phyloP scores from a whole-genome alignment of 1,140 invertebrate species.

The Drosophila auraria region DNA sequence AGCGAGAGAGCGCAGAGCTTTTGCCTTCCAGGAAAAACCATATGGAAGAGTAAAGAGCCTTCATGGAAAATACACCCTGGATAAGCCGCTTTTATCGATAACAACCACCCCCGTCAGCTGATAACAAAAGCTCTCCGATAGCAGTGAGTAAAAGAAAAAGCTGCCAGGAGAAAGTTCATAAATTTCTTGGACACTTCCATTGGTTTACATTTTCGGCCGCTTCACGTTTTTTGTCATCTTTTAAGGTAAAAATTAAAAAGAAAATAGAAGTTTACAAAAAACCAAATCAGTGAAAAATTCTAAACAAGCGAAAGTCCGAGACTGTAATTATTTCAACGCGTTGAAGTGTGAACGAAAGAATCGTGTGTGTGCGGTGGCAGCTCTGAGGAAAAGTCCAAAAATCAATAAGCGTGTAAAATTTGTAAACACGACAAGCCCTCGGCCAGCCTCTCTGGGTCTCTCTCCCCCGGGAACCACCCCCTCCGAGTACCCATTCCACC shows the following conservation, averaged over 20 bases:
- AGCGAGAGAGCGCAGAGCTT: slow-evolving; percentile 26
- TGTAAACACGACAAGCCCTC: slow-evolving; percentile 79
- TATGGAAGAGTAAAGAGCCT: background rate
- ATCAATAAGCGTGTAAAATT: slow-evolving; percentile 78
- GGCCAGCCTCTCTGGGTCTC: slow-evolving; percentile 18
- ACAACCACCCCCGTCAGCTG: slow-evolving; percentile 48
- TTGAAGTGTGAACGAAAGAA: slow-evolving; percentile 15
- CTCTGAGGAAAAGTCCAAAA: slow-evolving; percentile 40
- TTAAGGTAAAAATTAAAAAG: slow-evolving; percentile 7
- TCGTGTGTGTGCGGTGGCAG: slow-evolving; percentile 4
- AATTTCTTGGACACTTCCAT: slow-evolving; percentile 66
- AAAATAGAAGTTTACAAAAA: background rate
- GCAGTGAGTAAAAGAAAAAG: slow-evolving; percentile 41
- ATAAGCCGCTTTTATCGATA: slow-evolving; percentile 15
- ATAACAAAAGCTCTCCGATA: slow-evolving; percentile 40
- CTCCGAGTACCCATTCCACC: background rate
- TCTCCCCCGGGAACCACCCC: background rate
- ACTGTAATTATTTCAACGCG: slow-evolving; percentile 6
- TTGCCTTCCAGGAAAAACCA: slow-evolving; percentile 21
- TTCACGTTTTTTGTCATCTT: slow-evolving; percentile 3
- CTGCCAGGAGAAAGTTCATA: slow-evolving; percentile 24
- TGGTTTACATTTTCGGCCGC: slow-evolving; percentile 65
- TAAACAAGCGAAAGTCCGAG: background rate
- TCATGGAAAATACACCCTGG: background rate
- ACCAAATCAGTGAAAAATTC: slow-evolving; percentile 5